Percentiles rank a stretch among this genome's conserved stretches.
Conservation (phyloP, 2,888 invertebrate genomes). For the Pheosia tremula region DNA sequence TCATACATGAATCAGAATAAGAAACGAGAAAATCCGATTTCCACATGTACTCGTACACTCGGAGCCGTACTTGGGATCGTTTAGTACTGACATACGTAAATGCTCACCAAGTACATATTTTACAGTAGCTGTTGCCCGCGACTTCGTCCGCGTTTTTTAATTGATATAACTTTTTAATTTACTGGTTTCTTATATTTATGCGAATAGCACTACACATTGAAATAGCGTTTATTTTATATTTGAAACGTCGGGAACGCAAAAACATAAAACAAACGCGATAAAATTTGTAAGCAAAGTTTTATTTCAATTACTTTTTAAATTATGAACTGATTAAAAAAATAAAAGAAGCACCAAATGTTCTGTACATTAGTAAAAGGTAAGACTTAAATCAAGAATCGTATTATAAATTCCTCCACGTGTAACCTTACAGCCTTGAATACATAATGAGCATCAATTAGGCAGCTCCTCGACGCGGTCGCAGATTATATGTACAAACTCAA, state of each 20-base stretch:
- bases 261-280: neutral
- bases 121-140: no score
- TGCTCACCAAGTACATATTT: neutral
- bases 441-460: slow-evolving; percentile 71
- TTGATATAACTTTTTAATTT: no score
- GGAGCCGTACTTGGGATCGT: neutral
- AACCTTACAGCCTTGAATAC: slow-evolving; percentile 69
- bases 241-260: neutral
- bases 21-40: neutral
- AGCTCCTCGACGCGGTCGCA: slow-evolving; percentile 45
- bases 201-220: no score
- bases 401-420: slow-evolving; percentile 61
- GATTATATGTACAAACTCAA: slow-evolving; percentile 33
- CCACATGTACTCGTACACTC: neutral
- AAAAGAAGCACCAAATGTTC: no score
- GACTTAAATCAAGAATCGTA: slow-evolving; percentile 29
- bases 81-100: neutral
- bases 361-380: slow-evolving; percentile 15
- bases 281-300: neutral
- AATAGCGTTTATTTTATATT: no score
- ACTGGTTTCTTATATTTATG: no score
- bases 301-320: neutral
- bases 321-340: no score
- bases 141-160: no score
- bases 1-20: neutral